A percentile compares a stretch with the other conserved stretches of the same genome.
Evolutionary conservation across 2,888 invertebrate species (phyloP).

Genomic region (Rapana venosa): DNA sequence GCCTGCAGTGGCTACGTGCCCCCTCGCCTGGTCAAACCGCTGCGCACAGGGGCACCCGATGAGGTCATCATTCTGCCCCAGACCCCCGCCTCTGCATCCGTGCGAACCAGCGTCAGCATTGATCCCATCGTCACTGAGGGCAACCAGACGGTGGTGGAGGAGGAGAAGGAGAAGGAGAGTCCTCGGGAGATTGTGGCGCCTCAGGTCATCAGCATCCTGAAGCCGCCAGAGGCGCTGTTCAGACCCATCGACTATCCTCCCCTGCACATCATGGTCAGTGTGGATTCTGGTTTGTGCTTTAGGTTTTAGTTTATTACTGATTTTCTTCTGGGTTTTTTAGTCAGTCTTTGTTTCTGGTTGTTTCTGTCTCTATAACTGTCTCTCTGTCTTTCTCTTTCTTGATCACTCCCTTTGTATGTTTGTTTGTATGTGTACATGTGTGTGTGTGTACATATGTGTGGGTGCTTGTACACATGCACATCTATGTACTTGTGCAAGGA

Average conservation of each 20-base stretch:
- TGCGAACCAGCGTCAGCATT: slow-evolving; percentile 22
- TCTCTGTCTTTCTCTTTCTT: background rate
- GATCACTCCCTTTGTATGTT: background rate
- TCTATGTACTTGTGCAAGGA: background rate
- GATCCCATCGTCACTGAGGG: slow-evolving; percentile 52
- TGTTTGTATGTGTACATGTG: background rate
- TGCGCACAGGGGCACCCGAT: slow-evolving; percentile 74
- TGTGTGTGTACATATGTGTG: background rate
- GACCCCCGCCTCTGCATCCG: background rate
- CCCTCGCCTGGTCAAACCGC: slow-evolving; percentile 62
- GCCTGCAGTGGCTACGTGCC: slow-evolving; percentile 73
- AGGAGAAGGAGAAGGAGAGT: slow-evolving; percentile 49
- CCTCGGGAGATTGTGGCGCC: slow-evolving; percentile 45
- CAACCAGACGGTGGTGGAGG: slow-evolving; percentile 49
- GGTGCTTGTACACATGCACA: background rate
- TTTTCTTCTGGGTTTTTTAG: background rate
- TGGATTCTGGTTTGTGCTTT: background rate
- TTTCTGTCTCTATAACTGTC: background rate
- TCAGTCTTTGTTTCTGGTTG: background rate
- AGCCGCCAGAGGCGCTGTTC: slow-evolving; percentile 71
- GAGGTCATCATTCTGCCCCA: slow-evolving; percentile 53
- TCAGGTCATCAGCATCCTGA: slow-evolving; percentile 42
- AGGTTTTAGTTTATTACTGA: background rate
- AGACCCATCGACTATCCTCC: slow-evolving; percentile 75
- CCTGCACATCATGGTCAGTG: slow-evolving; percentile 76